Conservation (phyloP, 1,140 invertebrate species). For the Agrilus planipennis region DNA sequence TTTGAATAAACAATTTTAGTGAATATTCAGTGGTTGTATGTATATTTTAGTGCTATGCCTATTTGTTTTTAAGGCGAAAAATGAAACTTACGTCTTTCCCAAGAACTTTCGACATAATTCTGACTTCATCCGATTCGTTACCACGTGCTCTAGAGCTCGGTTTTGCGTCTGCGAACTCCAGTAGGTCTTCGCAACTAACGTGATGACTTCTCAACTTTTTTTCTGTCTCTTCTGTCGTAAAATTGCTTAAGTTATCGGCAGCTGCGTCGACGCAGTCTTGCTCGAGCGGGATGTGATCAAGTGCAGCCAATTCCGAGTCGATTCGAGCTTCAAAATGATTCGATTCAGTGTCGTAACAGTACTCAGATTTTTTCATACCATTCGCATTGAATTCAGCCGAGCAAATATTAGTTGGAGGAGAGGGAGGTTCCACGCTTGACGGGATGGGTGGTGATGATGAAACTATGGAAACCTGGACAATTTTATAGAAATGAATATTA, state of each 20-base stretch:
- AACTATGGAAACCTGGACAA: too few relatives aligned
- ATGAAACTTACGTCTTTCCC: constrained; percentile 61
- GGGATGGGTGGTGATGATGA: constrained; percentile 6
- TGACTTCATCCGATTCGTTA: constrained; percentile 77
- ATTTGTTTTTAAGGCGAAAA: too few relatives aligned
- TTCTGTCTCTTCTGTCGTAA: constrained; percentile 14
- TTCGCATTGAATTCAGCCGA: neutral
- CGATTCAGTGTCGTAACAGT: constrained; percentile 17
- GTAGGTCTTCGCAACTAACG: constrained; percentile 83
- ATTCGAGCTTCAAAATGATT: constrained; percentile 46
- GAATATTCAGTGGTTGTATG: too few relatives aligned
- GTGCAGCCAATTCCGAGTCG: constrained; percentile 48
- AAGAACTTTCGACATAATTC: constrained; percentile 83
- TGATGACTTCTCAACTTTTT: constrained; percentile 44
- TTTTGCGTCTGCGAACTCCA: constrained; percentile 80
- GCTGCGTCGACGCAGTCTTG: constrained; percentile 26
- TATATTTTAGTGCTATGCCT: too few relatives aligned
- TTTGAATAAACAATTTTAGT: too few relatives aligned
- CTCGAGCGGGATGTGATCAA: constrained; percentile 39
- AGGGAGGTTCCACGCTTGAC: neutral
- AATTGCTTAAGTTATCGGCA: constrained; percentile 6
- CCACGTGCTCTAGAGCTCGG: constrained; percentile 72
- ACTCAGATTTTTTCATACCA: neutral
- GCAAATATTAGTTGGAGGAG: neutral
- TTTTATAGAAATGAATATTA: too few relatives aligned